phyloP scores from a whole-genome alignment of 2,888 invertebrate genomes.

The Megaustenia siamemsis region DNA sequence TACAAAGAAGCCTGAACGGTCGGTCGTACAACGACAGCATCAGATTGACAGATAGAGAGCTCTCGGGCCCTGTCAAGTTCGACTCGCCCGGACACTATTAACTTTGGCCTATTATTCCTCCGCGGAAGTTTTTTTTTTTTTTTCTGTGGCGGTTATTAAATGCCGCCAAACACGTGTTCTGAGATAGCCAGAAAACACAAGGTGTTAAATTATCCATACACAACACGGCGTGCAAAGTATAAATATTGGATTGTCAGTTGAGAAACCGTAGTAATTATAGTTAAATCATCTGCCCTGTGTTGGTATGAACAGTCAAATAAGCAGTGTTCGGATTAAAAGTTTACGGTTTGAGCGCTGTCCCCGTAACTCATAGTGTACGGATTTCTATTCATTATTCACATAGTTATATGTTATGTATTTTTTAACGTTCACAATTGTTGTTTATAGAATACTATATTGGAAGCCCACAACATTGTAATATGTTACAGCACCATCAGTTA shows the following conservation, averaged over 20 bases:
- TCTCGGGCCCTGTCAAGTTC: neutral
- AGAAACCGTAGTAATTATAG: neutral
- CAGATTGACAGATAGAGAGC: neutral
- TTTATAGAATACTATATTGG: no score
- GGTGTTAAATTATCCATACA: neutral
- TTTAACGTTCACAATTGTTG: no score
- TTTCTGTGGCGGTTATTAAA: neutral
- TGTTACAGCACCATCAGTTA: no score
- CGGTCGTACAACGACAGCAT: neutral
- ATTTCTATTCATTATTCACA: no score
- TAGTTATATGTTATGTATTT: no score
- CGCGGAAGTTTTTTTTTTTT: neutral
- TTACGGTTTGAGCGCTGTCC: no score
- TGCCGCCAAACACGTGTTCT: neutral
- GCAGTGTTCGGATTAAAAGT: neutral
- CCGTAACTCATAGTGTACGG: no score
- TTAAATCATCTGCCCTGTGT: neutral
- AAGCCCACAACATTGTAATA: no score
- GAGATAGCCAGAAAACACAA: neutral
- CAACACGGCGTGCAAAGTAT: constrained; percentile 3
- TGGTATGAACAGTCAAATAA: neutral
- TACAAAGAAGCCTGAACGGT: neutral
- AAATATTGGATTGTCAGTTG: neutral
- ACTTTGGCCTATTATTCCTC: constrained; percentile 17
- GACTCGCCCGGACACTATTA: neutral